Conservation (phyloP, 1,140 invertebrate species). For the Polyergus mexicanus region DNA sequence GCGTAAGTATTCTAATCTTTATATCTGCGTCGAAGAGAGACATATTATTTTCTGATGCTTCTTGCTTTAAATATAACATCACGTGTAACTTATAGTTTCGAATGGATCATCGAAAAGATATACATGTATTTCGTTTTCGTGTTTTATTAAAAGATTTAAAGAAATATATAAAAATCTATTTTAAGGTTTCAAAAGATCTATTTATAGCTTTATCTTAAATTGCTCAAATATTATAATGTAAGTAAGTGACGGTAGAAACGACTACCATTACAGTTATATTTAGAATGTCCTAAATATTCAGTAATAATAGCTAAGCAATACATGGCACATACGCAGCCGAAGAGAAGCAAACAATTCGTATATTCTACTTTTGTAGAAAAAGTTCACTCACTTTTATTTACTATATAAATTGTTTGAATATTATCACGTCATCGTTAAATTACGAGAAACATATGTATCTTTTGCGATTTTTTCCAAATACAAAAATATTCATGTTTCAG, state of each 20-base stretch:
- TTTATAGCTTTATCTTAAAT: conserved; percentile 6
- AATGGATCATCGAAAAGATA: background rate
- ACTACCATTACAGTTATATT: conserved; percentile 31
- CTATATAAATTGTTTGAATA: background rate
- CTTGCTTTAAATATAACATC: conserved; percentile 1
- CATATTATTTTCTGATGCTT: background rate
- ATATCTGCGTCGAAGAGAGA: conserved; percentile 65
- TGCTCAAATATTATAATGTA: conserved; percentile 30
- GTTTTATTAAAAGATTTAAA: background rate
- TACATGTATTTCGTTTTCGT: background rate
- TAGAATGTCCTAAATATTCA: conserved; percentile 54
- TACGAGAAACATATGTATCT: background rate
- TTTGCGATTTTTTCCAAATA: background rate
- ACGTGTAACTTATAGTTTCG: background rate
- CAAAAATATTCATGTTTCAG: background rate
- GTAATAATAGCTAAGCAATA: conserved; percentile 48
- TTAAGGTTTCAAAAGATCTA: background rate
- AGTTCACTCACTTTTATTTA: conserved; percentile 39
- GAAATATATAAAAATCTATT: background rate
- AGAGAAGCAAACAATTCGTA: conserved; percentile 5
- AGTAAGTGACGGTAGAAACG: conserved; percentile 12
- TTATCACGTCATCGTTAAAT: background rate
- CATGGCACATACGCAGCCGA: background rate
- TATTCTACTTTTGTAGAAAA: background rate
- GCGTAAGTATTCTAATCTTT: conserved; percentile 67